A percentile compares a stretch with the other conserved stretches of the same genome.
Evolutionary conservation across 2,113 vertebrate genomes (phyloP).

Genomic region (Rallus limicola): DNA sequence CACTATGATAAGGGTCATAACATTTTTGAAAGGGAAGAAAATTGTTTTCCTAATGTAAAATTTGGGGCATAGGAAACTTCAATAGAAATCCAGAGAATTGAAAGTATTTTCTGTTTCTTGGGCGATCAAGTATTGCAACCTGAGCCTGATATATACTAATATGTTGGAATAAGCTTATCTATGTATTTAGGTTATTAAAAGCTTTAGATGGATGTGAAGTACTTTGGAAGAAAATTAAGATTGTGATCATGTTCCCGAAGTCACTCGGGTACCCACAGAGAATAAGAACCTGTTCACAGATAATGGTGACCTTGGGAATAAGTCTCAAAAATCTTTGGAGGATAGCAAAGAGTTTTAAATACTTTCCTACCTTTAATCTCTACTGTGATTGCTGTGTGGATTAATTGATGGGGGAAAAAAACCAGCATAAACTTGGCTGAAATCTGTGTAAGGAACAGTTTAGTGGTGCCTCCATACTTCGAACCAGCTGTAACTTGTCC

Average conservation of each 20-base stretch:
- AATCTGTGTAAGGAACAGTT: background rate
- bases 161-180: background rate
- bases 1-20: background rate
- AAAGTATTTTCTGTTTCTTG: background rate
- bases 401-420: background rate
- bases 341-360: background rate
- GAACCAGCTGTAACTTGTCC: background rate
- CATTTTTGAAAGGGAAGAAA: background rate
- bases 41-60: background rate
- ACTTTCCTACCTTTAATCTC: background rate
- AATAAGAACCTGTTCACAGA: background rate
- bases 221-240: background rate
- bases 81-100: background rate
- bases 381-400: background rate
- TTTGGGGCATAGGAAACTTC: background rate
- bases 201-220: background rate
- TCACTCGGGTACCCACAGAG: background rate
- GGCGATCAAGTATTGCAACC: background rate
- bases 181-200: background rate
- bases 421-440: background rate
- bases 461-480: background rate
- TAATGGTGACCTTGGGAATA: background rate
- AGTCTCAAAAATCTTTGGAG: background rate
- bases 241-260: background rate
- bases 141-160: background rate